Evolutionary conservation across 2,888 invertebrate species (phyloP).

Genomic region (Drosophila recens): DNA sequence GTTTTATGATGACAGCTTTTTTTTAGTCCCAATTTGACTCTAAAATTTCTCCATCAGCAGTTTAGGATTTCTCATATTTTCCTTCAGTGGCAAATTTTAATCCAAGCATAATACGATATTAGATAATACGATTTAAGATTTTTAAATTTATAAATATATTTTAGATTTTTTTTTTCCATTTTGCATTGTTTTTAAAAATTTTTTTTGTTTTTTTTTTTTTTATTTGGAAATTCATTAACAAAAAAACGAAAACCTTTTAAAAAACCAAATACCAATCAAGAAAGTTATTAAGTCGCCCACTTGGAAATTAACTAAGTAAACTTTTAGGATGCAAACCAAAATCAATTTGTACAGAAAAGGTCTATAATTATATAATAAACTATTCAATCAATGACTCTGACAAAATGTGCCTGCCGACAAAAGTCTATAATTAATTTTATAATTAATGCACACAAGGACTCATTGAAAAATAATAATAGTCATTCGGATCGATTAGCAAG

Average conservation of each 20-base stretch:
- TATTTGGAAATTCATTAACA: no score
- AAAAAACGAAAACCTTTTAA: background rate
- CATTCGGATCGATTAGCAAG: slow-evolving; percentile 3
- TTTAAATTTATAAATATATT: no score
- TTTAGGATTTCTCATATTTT: background rate
- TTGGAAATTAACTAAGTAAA: background rate
- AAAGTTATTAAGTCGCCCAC: background rate
- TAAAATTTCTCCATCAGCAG: background rate
- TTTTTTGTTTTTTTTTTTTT: no score
- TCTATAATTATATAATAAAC: slow-evolving; percentile 13
- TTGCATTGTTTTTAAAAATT: no score
- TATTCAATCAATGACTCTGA: slow-evolving; percentile 20
- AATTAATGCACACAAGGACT: background rate
- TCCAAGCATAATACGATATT: no score
- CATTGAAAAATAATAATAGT: background rate
- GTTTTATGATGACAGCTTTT: background rate
- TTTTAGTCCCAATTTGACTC: background rate
- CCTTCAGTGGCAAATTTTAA: background rate
- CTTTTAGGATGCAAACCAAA: background rate
- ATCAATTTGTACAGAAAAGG: background rate
- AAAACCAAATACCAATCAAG: background rate
- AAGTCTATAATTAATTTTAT: slow-evolving; percentile 4
- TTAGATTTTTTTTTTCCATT: no score
- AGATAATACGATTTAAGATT: no score
- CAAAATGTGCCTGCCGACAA: background rate